Percentiles rank a stretch among this genome's conserved stretches.
Evolutionary conservation across 2,113 vertebrate genomes (phyloP).

Genomic region (Pollachius pollachius): DNA sequence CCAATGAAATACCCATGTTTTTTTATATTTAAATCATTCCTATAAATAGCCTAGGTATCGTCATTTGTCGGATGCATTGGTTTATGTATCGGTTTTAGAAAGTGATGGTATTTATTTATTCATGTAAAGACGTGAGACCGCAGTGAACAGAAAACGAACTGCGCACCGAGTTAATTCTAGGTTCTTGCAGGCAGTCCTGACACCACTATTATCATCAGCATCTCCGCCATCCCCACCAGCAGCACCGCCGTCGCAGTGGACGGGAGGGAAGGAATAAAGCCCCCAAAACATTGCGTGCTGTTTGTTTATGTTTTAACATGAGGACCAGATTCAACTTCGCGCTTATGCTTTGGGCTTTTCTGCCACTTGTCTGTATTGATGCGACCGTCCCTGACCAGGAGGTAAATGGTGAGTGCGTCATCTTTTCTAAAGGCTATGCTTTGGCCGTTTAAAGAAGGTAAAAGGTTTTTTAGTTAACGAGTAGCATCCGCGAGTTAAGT

Average conservation of each 20-base stretch:
- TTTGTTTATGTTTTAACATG: background rate
- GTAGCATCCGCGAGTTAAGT: too few relatives aligned
- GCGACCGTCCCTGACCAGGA: background rate
- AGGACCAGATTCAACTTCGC: conserved; percentile 6
- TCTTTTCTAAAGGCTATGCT: background rate
- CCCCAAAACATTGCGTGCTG: background rate
- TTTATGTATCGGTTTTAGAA: too few relatives aligned
- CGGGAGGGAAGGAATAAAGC: background rate
- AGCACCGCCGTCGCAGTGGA: background rate
- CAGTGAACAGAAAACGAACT: background rate
- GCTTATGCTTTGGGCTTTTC: background rate
- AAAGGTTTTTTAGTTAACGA: too few relatives aligned
- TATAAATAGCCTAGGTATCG: too few relatives aligned
- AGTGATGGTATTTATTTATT: too few relatives aligned
- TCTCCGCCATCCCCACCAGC: background rate
- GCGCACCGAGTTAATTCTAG: background rate
- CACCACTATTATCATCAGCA: background rate
- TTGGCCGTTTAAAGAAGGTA: background rate
- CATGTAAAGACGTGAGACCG: background rate
- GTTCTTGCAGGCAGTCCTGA: background rate
- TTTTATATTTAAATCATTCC: too few relatives aligned
- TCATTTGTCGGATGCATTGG: too few relatives aligned
- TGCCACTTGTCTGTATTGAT: background rate
- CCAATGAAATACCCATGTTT: too few relatives aligned
- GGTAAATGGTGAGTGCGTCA: conserved; percentile 15